Percentiles rank a stretch among this genome's conserved stretches.
Evolutionary conservation across 2,113 vertebrate genomes (phyloP).

Genomic region (Carassius gibelio): DNA sequence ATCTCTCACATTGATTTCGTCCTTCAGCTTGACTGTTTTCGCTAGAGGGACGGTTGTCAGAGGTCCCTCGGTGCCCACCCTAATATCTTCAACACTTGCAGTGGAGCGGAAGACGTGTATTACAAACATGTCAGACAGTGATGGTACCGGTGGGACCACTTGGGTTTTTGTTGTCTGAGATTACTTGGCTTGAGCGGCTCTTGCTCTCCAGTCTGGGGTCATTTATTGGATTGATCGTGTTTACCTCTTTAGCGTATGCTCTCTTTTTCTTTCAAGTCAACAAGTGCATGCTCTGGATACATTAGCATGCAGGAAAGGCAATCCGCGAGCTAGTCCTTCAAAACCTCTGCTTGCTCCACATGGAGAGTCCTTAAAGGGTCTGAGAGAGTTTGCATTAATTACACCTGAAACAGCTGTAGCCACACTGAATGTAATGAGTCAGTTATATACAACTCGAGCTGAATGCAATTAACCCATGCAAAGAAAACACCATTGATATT

Average conservation of each 20-base stretch:
- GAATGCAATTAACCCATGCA: slow-evolving; percentile 48
- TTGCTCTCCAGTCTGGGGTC: slow-evolving; percentile 44
- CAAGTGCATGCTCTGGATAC: slow-evolving; percentile 24
- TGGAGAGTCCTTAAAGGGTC: slow-evolving; percentile 50
- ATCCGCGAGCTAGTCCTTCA: slow-evolving; percentile 44
- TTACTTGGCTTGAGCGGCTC: slow-evolving; percentile 58
- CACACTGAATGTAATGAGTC: slow-evolving; percentile 61
- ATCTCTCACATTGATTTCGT: slow-evolving; percentile 65
- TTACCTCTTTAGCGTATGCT: slow-evolving; percentile 46
- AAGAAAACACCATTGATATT: slow-evolving; percentile 32
- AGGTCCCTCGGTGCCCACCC: slow-evolving; percentile 63
- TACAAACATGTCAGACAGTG: slow-evolving; percentile 69
- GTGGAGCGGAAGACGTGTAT: slow-evolving; percentile 68
- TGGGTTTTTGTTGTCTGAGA: slow-evolving; percentile 63
- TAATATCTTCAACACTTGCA: slow-evolving; percentile 70
- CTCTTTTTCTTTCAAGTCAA: slow-evolving; percentile 40
- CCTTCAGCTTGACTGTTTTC: slow-evolving; percentile 64
- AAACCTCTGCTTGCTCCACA: slow-evolving; percentile 49
- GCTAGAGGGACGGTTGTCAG: slow-evolving; percentile 55
- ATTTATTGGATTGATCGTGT: slow-evolving; percentile 56
- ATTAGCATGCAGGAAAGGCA: slow-evolving; percentile 51
- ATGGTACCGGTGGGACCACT: slow-evolving; percentile 64
- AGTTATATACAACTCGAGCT: slow-evolving; percentile 48
- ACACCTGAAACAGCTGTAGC: slow-evolving; percentile 62
- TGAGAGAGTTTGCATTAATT: slow-evolving; percentile 60